Evolutionary conservation across 2,888 invertebrate genomes (phyloP), one percentile per base, ranked within the genome.

Genomic region (Cynaeus angustus): DNA sequence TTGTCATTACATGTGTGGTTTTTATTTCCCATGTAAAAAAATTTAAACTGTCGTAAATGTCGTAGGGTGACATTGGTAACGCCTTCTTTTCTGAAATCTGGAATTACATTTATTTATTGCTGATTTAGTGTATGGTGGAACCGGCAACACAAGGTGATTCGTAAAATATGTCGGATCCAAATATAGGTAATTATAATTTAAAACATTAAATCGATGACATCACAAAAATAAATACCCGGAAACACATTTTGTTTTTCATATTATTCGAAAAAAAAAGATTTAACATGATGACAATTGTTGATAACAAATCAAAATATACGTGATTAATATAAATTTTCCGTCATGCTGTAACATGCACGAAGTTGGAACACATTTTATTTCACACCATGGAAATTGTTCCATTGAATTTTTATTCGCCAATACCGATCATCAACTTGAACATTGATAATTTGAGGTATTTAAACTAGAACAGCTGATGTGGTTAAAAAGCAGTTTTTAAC

Each of bases 1-100:
- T 21, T 3, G 21, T 21, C 21, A 21, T 21, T 21, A 21, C 1
- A n/a, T n/a, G n/a, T 9, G 37, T 14, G 37, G 53, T 9, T 7
- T 33, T 9, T 28, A 10, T 52, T 30, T 52, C 12, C n/a, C 30
- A 52, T 52, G 10, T 14, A 14, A n/a, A 53, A 28, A 33, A 53
- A 38, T 55, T 55, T 55, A 55, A 12, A 14, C n/a, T 9, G 13
- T 4, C 12, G 16, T 55, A 56, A 56, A 56, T 37, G 56, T 56
- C 56, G 9, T 21, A n/a, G 13, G 13, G 4, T 10, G 38, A 21
- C 55, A 56, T 56, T 56, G 38, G 53, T 30, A 46, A 46, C 46
- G 16, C 21, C 21, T 21, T 4, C 2, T 46, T 13, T 46, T 9
- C 46, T 10, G 3, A 13, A 46, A 13, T 8, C 8, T 13, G 16